These are phyloP conservation scores for Brachionus paranguensis DNA, from an alignment of 1,140 invertebrate species.

Conservation along the genomic window DNA sequence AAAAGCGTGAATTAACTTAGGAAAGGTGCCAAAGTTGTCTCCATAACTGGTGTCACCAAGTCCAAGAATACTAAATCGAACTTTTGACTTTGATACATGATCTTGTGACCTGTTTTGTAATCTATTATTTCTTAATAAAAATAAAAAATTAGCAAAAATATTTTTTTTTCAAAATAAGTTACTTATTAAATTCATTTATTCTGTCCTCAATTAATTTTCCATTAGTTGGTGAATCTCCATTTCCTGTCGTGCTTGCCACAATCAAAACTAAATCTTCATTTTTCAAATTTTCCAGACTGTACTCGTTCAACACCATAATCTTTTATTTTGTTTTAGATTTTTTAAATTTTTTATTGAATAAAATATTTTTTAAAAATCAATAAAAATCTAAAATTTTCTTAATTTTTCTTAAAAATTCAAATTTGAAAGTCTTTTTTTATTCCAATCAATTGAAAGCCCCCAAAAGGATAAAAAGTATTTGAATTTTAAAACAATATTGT, in stretches of 20 bases:
- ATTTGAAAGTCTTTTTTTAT: no score
- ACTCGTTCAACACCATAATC: conserved; percentile 81
- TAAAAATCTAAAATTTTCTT: no score
- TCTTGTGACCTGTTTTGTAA: conserved; percentile 40
- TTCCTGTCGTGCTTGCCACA: conserved; percentile 89
- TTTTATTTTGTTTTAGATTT: conserved; percentile 61
- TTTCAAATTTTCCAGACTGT: conserved; percentile 83
- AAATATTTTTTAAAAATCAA: no score
- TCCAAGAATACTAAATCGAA: conserved; percentile 55
- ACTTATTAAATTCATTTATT: not conserved
- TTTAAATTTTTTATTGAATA: not conserved
- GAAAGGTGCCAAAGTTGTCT: not conserved
- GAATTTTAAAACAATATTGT: no score
- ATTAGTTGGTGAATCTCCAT: conserved; percentile 91
- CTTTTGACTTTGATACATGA: conserved; percentile 57
- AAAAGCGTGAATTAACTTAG: not conserved
- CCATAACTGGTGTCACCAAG: not conserved
- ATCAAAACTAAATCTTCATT: conserved; percentile 82
- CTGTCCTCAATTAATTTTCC: conserved; percentile 63
- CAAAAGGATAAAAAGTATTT: no score
- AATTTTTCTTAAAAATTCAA: no score
- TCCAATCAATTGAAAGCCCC: no score
- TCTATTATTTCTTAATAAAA: not conserved
- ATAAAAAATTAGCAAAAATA: not conserved
- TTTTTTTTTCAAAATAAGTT: not conserved